Conservation (phyloP, 2,888 invertebrate genomes). For the Branchellion lobata region DNA sequence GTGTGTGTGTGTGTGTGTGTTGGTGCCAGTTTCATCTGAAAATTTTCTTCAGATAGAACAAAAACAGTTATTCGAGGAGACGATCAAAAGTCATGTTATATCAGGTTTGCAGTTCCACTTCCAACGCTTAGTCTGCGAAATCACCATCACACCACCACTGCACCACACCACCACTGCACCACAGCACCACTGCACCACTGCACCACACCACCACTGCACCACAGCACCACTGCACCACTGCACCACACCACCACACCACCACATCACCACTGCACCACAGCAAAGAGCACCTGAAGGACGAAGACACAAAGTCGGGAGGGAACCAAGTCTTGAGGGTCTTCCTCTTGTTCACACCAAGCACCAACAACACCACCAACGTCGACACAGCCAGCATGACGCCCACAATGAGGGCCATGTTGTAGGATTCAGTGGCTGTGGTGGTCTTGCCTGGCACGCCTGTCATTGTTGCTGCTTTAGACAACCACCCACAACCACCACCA, state of each 20-base stretch:
- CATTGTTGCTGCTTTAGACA: too few species aligned
- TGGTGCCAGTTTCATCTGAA: not conserved
- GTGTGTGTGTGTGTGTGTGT: not conserved
- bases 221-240: too few species aligned
- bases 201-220: too few species aligned
- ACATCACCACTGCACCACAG: not conserved
- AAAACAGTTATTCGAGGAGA: too few species aligned
- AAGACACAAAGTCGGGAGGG: constrained; percentile 73
- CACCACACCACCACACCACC: not conserved
- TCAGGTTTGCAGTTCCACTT: too few species aligned
- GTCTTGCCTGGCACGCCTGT: constrained; percentile 6
- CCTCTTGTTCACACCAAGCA: constrained; percentile 74
- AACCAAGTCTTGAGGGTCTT: constrained; percentile 92
- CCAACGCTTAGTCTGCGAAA: too few species aligned
- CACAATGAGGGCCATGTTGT: not conserved
- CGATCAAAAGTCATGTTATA: too few species aligned
- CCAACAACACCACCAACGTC: constrained; percentile 70
- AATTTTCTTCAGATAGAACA: too few species aligned
- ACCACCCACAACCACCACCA: too few species aligned
- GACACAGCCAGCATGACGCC: constrained; percentile 60
- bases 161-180: too few species aligned
- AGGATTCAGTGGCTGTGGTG: not conserved
- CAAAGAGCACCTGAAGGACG: not conserved
- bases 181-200: too few species aligned
- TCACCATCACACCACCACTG: too few species aligned